Evolutionary conservation across 2,797 vertebrate genomes (phyloP), one percentile per base, ranked within the genome.

Genomic region (Lepus townsendii): DNA sequence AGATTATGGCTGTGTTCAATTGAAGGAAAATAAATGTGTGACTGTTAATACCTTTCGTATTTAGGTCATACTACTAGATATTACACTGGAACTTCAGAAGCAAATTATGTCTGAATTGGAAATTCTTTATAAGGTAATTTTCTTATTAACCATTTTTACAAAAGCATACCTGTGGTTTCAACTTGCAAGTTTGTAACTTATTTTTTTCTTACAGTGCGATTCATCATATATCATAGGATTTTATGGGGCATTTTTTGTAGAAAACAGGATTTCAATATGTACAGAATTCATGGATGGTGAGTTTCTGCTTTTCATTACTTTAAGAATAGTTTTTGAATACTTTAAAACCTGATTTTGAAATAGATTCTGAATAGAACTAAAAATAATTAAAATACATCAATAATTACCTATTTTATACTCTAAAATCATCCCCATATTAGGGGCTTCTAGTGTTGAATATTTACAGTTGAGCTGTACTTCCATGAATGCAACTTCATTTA

Each of bases 261-360:
- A 99, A 98, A 99, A 99, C 98, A 98, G 99, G 97, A 99, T 99
- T 98, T 99, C 99, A 5, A 99, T 99, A 98, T 99, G 99, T 98
- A 99, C 99, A 89, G 99, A 99, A 98, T 99, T 99, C 97, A 99
- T 99, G 99, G 99, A 99, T 87, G 99, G 99, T 99, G 97, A 99
- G 99, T 99, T 97, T 96, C 73, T 9, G n/a, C 47, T 92, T 88
- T 84, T 47, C 42, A 78, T 72, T 88, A 93, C 90, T 95, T 95
- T 92, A 66, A n/a, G 96, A 95, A 90, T 96, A 26, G 52, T 42
- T 92, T 93, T 91, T 35, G 22, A 68, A 20, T 93, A 19, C 0
- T 85, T 73, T 82, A 80, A 94, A 95, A 92, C n/a, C 17, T 71
- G 54, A 12, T 78, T 94, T 94, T 90, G 17, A 35, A 72, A 17